These are phyloP conservation scores for Oscheius sp. DNA, from an alignment of 2,888 invertebrate species.

Conservation along the genomic window DNA sequence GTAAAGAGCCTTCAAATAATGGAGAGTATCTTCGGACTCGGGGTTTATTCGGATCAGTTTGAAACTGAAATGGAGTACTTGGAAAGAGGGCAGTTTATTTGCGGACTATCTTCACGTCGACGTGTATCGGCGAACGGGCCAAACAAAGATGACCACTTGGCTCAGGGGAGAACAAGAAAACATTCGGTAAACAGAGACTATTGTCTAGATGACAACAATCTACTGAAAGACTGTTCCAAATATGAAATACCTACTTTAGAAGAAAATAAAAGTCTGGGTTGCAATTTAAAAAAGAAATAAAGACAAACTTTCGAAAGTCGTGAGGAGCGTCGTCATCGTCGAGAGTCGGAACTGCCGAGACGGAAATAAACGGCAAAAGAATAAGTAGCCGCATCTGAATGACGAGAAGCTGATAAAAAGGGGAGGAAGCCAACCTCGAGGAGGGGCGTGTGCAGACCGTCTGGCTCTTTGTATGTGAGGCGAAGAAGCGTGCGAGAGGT, in stretches of 20 bases:
- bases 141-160: slow-evolving; percentile 14
- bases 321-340: slow-evolving; percentile 21
- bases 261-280: background rate
- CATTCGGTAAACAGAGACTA: background rate
- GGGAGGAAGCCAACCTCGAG: background rate
- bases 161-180: slow-evolving; percentile 25
- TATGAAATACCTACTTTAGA: background rate
- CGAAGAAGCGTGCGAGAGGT: slow-evolving; percentile 31
- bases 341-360: background rate
- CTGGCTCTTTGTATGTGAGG: slow-evolving; percentile 24
- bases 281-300: background rate
- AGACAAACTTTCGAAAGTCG: slow-evolving; percentile 29
- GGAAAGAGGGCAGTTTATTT: slow-evolving; percentile 5
- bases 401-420: background rate
- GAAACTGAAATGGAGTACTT: slow-evolving; percentile 59
- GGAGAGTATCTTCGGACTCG: slow-evolving; percentile 58
- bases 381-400: slow-evolving; percentile 22
- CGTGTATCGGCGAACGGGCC: slow-evolving; percentile 15
- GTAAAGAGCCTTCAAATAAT: slow-evolving; percentile 63
- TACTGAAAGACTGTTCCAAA: background rate
- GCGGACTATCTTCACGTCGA: slow-evolving; percentile 18
- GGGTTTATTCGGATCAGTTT: slow-evolving; percentile 70
- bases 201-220: background rate
- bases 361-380: background rate
- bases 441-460: slow-evolving; percentile 9